Conservation (phyloP, 1,140 invertebrate genomes). For the Pantala flavescens region DNA sequence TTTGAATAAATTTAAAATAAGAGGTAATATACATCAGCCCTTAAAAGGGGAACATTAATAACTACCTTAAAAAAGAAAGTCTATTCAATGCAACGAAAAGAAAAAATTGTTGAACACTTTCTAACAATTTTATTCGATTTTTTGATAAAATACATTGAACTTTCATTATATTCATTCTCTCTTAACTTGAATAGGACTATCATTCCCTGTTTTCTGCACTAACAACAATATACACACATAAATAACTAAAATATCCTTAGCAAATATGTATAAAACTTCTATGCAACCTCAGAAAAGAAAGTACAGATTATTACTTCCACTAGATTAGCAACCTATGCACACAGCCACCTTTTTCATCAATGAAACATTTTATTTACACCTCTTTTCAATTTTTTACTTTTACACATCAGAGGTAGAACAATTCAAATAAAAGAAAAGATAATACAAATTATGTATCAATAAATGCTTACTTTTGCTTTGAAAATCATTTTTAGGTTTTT, state of each 20-base stretch:
- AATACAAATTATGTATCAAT: background rate
- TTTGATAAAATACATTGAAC: background rate
- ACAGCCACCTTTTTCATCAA: background rate
- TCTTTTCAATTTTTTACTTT: background rate
- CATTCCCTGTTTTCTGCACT: background rate
- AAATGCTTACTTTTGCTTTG: background rate
- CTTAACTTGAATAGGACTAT: background rate
- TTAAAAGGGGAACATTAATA: too few species aligned
- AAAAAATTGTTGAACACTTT: too few species aligned
- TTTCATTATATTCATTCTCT: background rate
- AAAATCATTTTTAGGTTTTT: background rate
- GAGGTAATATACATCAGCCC: too few species aligned
- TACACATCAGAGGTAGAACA: background rate
- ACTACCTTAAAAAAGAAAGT: too few species aligned
- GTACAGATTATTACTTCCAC: too few species aligned
- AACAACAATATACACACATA: background rate
- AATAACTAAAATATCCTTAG: background rate
- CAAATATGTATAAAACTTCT: constrained; percentile 4
- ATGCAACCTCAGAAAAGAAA: background rate
- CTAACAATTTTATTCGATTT: constrained; percentile 8
- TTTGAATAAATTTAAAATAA: too few species aligned
- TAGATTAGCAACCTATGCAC: background rate
- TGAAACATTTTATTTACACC: background rate
- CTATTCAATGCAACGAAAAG: too few species aligned
- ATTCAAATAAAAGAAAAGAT: background rate